Conservation (phyloP, 2,888 invertebrate genomes). For the Ichneumoninae sp. region DNA sequence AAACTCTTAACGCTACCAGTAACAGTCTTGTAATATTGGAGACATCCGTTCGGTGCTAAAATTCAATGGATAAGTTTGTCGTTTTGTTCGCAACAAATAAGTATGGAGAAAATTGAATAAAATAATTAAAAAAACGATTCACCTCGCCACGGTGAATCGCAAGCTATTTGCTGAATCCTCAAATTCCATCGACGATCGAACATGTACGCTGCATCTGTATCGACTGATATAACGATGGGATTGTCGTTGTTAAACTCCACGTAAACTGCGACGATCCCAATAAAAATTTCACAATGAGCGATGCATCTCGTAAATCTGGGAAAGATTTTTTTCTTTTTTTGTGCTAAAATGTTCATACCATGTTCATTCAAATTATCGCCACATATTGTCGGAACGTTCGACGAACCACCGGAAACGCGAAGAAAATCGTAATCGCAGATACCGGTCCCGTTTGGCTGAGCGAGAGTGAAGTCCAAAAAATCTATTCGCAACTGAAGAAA, state of each 20-base stretch:
- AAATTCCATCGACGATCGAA: conserved; percentile 90
- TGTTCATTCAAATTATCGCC: conserved; percentile 93
- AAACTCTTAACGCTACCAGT: conserved; percentile 90
- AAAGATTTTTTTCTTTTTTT: not conserved
- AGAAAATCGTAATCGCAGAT: conserved; percentile 90
- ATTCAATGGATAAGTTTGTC: conserved; percentile 44
- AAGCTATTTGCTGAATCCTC: conserved; percentile 90
- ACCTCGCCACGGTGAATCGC: conserved; percentile 90
- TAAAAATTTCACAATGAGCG: not conserved
- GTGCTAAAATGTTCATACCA: conserved; percentile 76
- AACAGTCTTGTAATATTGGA: conserved; percentile 89
- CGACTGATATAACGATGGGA: conserved; percentile 89
- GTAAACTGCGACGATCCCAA: conserved; percentile 85
- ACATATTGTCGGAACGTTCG: conserved; percentile 89
- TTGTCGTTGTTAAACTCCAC: conserved; percentile 90
- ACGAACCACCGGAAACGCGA: conserved; percentile 89
- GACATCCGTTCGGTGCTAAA: conserved; percentile 91
- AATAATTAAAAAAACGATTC: conserved; percentile 55
- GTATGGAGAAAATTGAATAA: not conserved
- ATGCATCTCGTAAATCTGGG: not conserved
- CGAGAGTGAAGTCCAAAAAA: conserved; percentile 89
- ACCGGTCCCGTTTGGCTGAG: conserved; percentile 91
- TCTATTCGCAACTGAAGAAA: conserved; percentile 89
- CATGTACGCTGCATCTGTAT: conserved; percentile 87
- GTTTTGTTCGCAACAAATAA: conserved; percentile 19